Conservation (phyloP, 2,888 invertebrate species). For the Stratiomys singularior region DNA sequence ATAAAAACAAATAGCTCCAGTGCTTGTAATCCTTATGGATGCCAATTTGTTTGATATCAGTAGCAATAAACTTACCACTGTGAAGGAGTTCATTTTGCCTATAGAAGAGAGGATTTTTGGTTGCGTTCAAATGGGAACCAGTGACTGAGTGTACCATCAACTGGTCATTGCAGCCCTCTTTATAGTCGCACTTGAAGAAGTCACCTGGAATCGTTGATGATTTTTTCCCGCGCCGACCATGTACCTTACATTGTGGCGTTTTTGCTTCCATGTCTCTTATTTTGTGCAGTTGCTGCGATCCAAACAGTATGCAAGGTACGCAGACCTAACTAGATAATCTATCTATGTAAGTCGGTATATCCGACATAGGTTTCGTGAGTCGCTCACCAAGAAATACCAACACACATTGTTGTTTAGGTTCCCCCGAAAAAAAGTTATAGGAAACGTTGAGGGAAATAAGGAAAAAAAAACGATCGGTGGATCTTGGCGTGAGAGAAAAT, state of each 20-base stretch:
- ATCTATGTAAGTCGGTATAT: background rate
- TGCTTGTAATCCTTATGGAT: slow-evolving; percentile 1
- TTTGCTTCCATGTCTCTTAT: background rate
- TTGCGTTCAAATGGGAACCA: slow-evolving; percentile 66
- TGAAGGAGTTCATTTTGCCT: slow-evolving; percentile 67
- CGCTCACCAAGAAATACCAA: background rate
- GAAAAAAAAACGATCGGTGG: background rate
- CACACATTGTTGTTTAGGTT: slow-evolving; percentile 14
- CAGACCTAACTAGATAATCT: too few species aligned
- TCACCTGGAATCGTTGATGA: slow-evolving; percentile 39
- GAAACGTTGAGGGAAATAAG: background rate
- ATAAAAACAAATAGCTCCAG: background rate
- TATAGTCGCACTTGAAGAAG: slow-evolving; percentile 59
- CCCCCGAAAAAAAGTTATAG: slow-evolving; percentile 7
- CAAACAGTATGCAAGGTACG: background rate
- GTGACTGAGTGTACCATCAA: slow-evolving; percentile 64
- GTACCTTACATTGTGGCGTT: slow-evolving; percentile 8
- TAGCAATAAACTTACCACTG: slow-evolving; percentile 63
- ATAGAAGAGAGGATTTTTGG: slow-evolving; percentile 59
- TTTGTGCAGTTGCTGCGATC: background rate
- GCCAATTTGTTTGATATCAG: background rate
- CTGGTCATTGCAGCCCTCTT: slow-evolving; percentile 63
- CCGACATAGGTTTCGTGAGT: background rate
- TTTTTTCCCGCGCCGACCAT: slow-evolving; percentile 36
- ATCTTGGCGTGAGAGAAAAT: background rate